phyloP scores from a whole-genome alignment of 2,113 vertebrate species.

The Pterophyllum scalare region DNA sequence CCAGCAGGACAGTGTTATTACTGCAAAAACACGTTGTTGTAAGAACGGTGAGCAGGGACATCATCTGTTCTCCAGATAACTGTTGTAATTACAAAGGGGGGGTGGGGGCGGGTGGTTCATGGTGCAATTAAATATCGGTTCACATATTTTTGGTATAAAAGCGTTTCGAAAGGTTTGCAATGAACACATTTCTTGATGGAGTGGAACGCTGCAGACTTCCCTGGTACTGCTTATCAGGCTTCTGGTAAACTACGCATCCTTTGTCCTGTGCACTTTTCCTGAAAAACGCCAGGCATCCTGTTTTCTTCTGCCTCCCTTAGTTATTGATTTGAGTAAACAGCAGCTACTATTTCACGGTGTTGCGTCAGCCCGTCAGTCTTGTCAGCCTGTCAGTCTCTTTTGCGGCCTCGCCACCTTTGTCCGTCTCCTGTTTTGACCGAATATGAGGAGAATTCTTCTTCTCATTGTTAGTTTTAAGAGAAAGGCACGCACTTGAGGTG shows the following conservation, averaged over 20 bases:
- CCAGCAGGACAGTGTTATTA: neutral
- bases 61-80: conserved; percentile 5
- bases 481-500: neutral
- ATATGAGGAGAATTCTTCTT: neutral
- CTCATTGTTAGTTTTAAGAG: neutral
- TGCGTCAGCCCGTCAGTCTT: conserved; percentile 3
- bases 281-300: conserved; percentile 46
- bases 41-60: neutral
- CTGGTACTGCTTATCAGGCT: conserved; percentile 24
- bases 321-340: conserved; percentile 22
- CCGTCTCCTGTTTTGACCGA: neutral
- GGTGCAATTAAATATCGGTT: neutral
- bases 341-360: conserved; percentile 7
- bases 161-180: neutral
- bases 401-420: conserved; percentile 1
- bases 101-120: neutral
- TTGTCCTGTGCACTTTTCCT: conserved; percentile 33
- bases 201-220: neutral
- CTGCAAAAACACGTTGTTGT: conserved; percentile 8
- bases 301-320: conserved; percentile 33
- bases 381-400: neutral
- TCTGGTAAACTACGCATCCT: conserved; percentile 1
- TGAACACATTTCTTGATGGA: neutral
- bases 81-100: conserved; percentile 9
- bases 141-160: neutral